Base-by-base conservation (phyloP, 2,113 vertebrate species). In the Lasiurus borealis region DNA sequence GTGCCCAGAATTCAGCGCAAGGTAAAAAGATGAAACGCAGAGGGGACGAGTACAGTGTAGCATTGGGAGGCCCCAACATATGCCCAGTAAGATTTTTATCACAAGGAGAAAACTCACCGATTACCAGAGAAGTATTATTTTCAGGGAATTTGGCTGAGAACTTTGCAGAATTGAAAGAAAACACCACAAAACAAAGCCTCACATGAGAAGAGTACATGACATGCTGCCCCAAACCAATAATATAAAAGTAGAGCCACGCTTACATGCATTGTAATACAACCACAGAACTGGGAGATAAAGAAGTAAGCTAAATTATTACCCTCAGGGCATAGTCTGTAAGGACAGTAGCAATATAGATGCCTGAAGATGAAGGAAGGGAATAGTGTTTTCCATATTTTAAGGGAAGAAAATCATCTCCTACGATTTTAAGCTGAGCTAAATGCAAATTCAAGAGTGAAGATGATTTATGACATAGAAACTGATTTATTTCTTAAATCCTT, bases 71-170 rank as follows among this genome's bases (percentile, higher is more conserved):
- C 21, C 84, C 16, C 50, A 57, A 3, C 8, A 77, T 52, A 44
- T 7, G 34, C 25, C 50, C 77, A 50, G 23, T 3, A 57, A n/a
- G 15, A 80, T 19, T 71, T 91, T 57, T 16, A 62, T 69, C 48
- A 75, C 19, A 13, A 88, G 29, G 21, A 69, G 27, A 85, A 31
- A 85, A 72, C 21, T 66, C 66, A 95, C 3, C 1, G 62, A 83
- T 76, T 85, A 50, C 68, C 85, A 82, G 15, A 19, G 31, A 88
- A 66, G n/a, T 66, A 40, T 91, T 82, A 88, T 88, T 85, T 85
- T 82, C 84, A 76, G 34, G 23, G 44, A 85, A 40, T 19, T 50
- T 87, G 81, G 36, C 96, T 72, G 66, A 77, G 25, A 75, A 62
- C 2, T 34, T 77, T 44, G 62, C 27, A 80, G 27, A 78, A 90